Conservation (phyloP, 2,797 vertebrate genomes). For the Leptatherina wallacei region DNA sequence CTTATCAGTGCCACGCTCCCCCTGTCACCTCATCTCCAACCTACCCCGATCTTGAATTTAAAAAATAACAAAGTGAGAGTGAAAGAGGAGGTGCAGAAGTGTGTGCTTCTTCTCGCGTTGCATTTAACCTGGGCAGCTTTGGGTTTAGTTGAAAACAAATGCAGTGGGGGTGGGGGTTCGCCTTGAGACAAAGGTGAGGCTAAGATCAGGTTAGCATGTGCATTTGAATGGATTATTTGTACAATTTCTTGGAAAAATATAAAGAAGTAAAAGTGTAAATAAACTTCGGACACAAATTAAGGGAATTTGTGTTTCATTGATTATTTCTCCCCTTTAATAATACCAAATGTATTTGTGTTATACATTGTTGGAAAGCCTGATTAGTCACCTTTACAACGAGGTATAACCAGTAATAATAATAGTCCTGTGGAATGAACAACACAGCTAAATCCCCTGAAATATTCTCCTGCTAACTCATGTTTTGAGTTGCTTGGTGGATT, state of each 20-base stretch:
- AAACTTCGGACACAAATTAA: no score
- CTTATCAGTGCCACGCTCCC: conserved; percentile 80
- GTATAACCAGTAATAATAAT: no score
- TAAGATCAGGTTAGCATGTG: conserved; percentile 26
- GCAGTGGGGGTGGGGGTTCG: conserved; percentile 22
- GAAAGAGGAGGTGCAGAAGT: conserved; percentile 6
- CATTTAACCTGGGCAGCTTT: conserved; percentile 47
- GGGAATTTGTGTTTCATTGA: no score
- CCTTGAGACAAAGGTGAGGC: conserved; percentile 14
- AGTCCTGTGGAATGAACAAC: no score
- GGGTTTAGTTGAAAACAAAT: conserved; percentile 66
- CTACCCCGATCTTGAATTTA: conserved; percentile 60
- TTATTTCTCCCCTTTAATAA: no score
- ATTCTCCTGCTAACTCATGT: no score
- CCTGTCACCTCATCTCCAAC: conserved; percentile 64
- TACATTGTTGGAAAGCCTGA: no score
- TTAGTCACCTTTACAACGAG: no score
- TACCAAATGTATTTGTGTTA: no score
- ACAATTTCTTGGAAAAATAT: neutral
- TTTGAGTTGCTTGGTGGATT: no score
- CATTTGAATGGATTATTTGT: conserved; percentile 6
- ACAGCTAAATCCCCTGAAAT: no score
- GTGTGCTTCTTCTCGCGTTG: conserved; percentile 61
- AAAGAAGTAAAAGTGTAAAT: no score
- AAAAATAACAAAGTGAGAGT: conserved; percentile 73